These are phyloP conservation scores for Andrena haemorrhoa DNA, from an alignment of 2,888 invertebrate genomes.

Conservation along the genomic window DNA sequence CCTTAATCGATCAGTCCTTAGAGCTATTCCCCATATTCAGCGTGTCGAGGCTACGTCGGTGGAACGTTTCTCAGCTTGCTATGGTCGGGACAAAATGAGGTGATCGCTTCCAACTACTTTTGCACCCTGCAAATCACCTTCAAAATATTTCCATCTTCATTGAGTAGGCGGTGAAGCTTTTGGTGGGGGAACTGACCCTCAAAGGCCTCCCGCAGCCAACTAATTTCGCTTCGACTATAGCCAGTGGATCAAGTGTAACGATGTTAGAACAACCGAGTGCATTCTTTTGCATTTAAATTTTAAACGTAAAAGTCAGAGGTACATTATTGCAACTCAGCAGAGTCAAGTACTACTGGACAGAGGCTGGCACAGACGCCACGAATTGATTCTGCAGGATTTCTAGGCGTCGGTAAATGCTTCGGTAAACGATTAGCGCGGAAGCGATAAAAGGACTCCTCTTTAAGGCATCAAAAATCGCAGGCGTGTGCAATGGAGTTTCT, in stretches of 20 bases:
- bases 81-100: neutral
- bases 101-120: neutral
- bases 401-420: conserved; percentile 25
- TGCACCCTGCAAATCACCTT: neutral
- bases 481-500: neutral
- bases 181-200: neutral
- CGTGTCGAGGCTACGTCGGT: conserved; percentile 1
- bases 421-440: conserved; percentile 5
- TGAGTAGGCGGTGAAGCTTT: neutral
- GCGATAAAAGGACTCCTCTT: conserved; percentile 23
- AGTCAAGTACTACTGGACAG: neutral
- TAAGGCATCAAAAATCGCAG: neutral
- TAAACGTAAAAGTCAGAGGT: neutral
- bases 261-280: neutral
- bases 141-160: neutral
- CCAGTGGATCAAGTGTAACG: neutral
- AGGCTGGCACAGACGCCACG: neutral
- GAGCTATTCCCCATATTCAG: conserved; percentile 1
- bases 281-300: neutral
- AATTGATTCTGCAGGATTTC: conserved; percentile 22
- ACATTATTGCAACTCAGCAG: neutral
- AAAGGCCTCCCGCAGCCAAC: neutral
- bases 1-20: conserved; percentile 42
- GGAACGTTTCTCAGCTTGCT: conserved; percentile 11
- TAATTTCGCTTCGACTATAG: neutral